phyloP scores from a whole-genome alignment of 2,113 vertebrate genomes.

The Ailuropoda melanoleuca region DNA sequence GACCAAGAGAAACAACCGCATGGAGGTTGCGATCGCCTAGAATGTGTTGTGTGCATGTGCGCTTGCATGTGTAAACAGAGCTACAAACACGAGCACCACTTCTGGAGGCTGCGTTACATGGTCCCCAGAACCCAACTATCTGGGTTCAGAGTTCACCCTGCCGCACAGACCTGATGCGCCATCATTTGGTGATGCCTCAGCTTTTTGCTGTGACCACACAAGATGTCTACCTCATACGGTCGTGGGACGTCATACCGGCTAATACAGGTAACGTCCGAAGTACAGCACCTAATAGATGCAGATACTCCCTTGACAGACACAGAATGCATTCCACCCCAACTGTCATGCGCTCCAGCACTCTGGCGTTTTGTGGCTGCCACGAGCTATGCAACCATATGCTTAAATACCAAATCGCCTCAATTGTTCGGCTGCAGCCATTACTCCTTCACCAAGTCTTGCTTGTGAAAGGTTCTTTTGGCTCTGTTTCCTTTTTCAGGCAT shows the following conservation, averaged over 20 bases:
- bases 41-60: too few relatives aligned
- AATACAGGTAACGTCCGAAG: background rate
- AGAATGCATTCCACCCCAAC: background rate
- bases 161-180: background rate
- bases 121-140: background rate
- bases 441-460: background rate
- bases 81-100: background rate
- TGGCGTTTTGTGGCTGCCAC: background rate
- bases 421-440: background rate
- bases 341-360: background rate
- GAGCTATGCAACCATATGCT: background rate
- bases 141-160: background rate
- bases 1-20: background rate
- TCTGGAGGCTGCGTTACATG: background rate
- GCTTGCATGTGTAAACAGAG: background rate
- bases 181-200: background rate
- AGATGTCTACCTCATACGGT: background rate
- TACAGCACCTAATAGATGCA: background rate
- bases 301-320: background rate
- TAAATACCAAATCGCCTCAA: background rate
- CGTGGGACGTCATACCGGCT: background rate
- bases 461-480: slow-evolving; percentile 16
- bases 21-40: background rate
- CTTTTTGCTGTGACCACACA: background rate
- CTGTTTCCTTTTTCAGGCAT: slow-evolving; percentile 30